Evolutionary conservation across 1,140 invertebrate genomes (phyloP), one percentile per base, ranked within the genome.

Genomic region (Temnothorax longispinosus): DNA sequence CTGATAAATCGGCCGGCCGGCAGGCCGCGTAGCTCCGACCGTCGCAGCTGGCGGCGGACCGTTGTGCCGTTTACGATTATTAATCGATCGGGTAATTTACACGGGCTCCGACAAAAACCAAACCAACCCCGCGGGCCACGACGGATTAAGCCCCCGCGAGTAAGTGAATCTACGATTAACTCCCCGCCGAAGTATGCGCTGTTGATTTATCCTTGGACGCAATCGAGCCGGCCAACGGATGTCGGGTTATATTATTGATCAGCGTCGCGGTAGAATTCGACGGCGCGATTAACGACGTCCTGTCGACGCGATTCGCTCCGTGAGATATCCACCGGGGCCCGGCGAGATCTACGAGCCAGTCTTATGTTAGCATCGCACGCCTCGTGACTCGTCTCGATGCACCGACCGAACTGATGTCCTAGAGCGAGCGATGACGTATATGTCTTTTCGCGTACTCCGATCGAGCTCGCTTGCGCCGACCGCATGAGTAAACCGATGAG

Each of bases 181-280:
- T 81, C 21, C 41, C 32, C 38, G 27, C 27, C 69, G 56, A 82
- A 84, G 67, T 82, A 50, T 35, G 65, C 47, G 58, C 7, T 11
- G 67, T 56, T 85, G 62, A 87, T 87, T 87, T 84, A 87, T 87
- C 80, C 86, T 44, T 18, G 44, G 32, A 15, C 52, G 50, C 56
- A 21, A 50, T 56, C 74, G 47, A 32, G 52, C 18, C 21, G 41
- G 56, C 65, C 56, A 38, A 35, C n/a, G 13, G 21, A 47, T 32
- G 35, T 84, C 56, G 86, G 86, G 35, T 84, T 86, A 52, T 32
- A 69, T 82, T 87, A 87, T 87, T 67, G 86, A 87, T 87, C 47
- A 62, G 77, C 65, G 65, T n/a, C 50, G 65, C 58, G 54, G 69
- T 85, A 41, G 44, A 81, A 85, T 74, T 87, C 80, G 78, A 84